Evolutionary conservation across 37 sponge, comb jelly and placozoan species (phyloP).

Genomic region (Bolinopsis microptera): DNA sequence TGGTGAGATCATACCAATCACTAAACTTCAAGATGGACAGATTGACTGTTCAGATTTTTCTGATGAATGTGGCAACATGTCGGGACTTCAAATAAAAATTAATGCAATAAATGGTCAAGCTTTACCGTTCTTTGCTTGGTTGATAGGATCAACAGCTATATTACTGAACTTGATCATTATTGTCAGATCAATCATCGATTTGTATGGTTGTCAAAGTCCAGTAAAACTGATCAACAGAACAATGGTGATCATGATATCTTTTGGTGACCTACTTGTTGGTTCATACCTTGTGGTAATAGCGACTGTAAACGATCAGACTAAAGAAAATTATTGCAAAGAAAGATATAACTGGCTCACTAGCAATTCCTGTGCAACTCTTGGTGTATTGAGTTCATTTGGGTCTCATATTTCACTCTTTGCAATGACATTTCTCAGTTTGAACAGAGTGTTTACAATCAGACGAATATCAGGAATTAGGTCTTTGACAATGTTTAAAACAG

Average conservation of each 20-base stretch:
- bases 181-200: neutral
- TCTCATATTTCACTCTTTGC: neutral
- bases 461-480: neutral
- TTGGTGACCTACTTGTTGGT: neutral
- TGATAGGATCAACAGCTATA: neutral
- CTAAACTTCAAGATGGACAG: neutral
- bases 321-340: neutral
- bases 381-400: neutral
- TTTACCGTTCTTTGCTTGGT: neutral
- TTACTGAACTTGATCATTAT: neutral
- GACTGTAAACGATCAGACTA: neutral
- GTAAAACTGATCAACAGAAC: neutral
- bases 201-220: neutral
- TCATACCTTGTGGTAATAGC: neutral
- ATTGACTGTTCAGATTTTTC: neutral
- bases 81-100: neutral
- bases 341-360: neutral
- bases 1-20: neutral
- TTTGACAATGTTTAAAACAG: neutral
- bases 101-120: neutral
- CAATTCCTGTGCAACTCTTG: neutral
- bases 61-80: neutral
- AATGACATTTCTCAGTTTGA: neutral
- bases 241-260: neutral
- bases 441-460: neutral